Conservation (phyloP, 2,113 vertebrate species). For the Pipa parva region DNA sequence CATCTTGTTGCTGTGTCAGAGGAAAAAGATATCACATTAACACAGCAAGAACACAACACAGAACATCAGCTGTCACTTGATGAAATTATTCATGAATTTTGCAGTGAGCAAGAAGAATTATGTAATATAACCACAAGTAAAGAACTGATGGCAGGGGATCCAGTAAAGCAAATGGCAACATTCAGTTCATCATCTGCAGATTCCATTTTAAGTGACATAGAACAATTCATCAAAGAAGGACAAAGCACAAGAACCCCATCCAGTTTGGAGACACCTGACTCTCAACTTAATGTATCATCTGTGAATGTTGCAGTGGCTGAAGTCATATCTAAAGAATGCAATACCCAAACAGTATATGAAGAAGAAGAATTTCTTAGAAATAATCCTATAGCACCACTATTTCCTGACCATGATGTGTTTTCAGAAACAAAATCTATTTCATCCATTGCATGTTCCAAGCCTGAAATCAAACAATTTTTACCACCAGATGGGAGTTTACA, state of each 20-base stretch:
- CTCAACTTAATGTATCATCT: neutral
- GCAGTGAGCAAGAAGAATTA: neutral
- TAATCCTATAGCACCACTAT: neutral
- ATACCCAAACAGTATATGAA: neutral
- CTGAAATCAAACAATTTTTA: neutral
- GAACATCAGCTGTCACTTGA: neutral
- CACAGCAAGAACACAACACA: neutral
- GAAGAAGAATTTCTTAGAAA: neutral
- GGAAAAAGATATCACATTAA: neutral
- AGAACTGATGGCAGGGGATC: neutral
- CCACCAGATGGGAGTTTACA: neutral
- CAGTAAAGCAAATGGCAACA: neutral
- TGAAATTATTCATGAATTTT: neutral
- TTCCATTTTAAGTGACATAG: neutral
- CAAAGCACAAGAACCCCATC: neutral
- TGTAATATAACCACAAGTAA: neutral
- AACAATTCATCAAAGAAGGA: neutral
- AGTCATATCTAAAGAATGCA: neutral
- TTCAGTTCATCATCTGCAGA: neutral
- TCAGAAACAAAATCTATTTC: neutral
- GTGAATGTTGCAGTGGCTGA: neutral
- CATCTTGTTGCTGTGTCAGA: neutral
- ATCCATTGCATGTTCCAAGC: neutral
- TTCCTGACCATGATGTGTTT: neutral
- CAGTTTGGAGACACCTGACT: neutral